A percentile compares a stretch with the other conserved stretches of the same genome.
phyloP scores from a whole-genome alignment of 1,140 invertebrate genomes.

The Globodera ellingtonae region DNA sequence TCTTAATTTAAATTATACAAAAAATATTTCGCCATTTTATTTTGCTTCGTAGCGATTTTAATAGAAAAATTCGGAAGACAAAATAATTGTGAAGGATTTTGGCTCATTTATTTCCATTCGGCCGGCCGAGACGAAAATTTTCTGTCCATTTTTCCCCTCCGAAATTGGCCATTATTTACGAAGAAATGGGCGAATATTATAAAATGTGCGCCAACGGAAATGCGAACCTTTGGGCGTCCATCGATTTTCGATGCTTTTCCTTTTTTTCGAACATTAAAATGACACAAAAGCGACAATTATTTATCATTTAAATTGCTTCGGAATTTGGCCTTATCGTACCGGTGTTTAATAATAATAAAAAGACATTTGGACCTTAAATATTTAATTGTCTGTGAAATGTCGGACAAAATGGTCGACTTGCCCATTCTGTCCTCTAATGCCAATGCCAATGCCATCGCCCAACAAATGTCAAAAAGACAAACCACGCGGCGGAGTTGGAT shows the following conservation, averaged over 20 bases:
- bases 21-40: not conserved
- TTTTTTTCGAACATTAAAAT: no score
- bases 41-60: no score
- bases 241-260: not conserved
- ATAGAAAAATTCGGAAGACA: not conserved
- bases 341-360: no score
- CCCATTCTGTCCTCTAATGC: not conserved
- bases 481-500: not conserved
- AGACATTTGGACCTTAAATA: no score
- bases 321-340: no score
- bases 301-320: no score
- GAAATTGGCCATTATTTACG: slow-evolving; percentile 2
- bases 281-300: no score
- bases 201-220: not conserved
- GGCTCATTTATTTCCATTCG: not conserved
- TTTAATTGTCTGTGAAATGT: not conserved
- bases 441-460: not conserved
- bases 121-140: not conserved
- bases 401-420: not conserved
- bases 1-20: not conserved
- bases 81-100: not conserved
- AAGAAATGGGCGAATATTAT: not conserved
- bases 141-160: not conserved
- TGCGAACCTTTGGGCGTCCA: not conserved
- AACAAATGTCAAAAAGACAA: not conserved